Percentiles rank a stretch among this genome's conserved stretches.
These are phyloP conservation scores for Acanthococcus lagerstroemiae DNA, from an alignment of 2,888 invertebrate species.

Conservation along the genomic window DNA sequence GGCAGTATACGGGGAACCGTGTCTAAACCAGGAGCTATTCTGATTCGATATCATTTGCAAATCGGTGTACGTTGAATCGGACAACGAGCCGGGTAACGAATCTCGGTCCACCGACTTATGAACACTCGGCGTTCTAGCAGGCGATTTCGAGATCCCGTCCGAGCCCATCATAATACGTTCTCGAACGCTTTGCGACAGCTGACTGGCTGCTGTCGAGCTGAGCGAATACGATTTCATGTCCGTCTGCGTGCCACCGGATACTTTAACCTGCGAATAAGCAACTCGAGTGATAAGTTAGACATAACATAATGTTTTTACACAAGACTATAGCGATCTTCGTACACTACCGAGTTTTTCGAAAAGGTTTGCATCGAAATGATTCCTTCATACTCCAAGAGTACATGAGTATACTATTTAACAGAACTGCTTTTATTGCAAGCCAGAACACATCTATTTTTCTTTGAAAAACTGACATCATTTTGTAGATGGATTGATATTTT, in stretches of 20 bases:
- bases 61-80: conserved; percentile 69
- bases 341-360: no score
- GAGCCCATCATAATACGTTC: conserved; percentile 76
- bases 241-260: conserved; percentile 83
- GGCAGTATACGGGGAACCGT: conserved; percentile 52
- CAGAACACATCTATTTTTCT: no score
- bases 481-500: no score
- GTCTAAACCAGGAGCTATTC: conserved; percentile 57
- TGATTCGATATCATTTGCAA: conserved; percentile 34
- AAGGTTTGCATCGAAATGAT: no score
- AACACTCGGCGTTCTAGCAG: conserved; percentile 5
- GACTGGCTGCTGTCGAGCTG: conserved; percentile 66
- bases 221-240: conserved; percentile 66
- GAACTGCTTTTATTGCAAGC: no score
- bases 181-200: conserved; percentile 74
- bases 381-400: no score
- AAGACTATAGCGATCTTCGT: no score
- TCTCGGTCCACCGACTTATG: conserved; percentile 31
- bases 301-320: no score
- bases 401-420: no score
- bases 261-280: conserved; percentile 53
- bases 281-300: no score
- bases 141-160: conserved; percentile 44
- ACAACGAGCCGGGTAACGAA: conserved; percentile 55
- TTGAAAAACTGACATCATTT: no score